A percentile compares a stretch with the other conserved stretches of the same genome.
phyloP scores from a whole-genome alignment of 2,113 vertebrate genomes.

The Halichoeres trimaculatus region DNA sequence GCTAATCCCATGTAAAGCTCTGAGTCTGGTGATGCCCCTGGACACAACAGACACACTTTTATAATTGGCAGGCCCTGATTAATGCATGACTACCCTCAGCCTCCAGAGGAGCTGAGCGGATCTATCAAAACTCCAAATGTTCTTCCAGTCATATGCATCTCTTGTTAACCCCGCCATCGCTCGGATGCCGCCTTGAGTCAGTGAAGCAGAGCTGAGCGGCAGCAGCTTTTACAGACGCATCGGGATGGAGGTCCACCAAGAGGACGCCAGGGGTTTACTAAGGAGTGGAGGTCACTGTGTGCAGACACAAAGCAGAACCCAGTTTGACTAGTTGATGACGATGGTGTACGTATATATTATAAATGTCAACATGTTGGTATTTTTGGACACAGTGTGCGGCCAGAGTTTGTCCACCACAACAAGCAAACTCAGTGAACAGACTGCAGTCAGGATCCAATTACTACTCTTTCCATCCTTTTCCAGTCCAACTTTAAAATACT shows the following conservation, averaged over 20 bases:
- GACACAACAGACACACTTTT: conserved; percentile 37
- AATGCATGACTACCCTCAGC: conserved; percentile 40
- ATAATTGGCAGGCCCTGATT: conserved; percentile 46
- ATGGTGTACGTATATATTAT: background rate
- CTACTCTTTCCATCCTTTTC: too few relatives aligned
- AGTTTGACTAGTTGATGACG: background rate
- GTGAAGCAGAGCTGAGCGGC: conserved; percentile 1
- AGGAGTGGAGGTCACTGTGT: background rate
- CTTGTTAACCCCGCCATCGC: conserved; percentile 5
- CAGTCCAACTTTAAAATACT: too few relatives aligned
- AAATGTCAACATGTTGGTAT: background rate
- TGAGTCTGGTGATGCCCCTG: conserved; percentile 28
- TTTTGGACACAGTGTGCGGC: too few relatives aligned
- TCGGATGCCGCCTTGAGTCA: background rate
- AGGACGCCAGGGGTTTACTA: background rate
- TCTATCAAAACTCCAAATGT: conserved; percentile 35
- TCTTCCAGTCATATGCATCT: conserved; percentile 19
- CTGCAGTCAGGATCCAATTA: too few relatives aligned
- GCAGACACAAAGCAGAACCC: background rate
- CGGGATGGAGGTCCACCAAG: background rate
- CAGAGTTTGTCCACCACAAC: too few relatives aligned
- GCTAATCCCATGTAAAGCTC: conserved; percentile 40
- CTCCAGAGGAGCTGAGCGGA: conserved; percentile 36
- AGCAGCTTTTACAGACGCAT: background rate
- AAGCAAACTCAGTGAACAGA: too few relatives aligned